Evolutionary conservation across 2,888 invertebrate genomes (phyloP), one percentile per base, ranked within the genome.

Genomic region (Tupiocoris notatus): DNA sequence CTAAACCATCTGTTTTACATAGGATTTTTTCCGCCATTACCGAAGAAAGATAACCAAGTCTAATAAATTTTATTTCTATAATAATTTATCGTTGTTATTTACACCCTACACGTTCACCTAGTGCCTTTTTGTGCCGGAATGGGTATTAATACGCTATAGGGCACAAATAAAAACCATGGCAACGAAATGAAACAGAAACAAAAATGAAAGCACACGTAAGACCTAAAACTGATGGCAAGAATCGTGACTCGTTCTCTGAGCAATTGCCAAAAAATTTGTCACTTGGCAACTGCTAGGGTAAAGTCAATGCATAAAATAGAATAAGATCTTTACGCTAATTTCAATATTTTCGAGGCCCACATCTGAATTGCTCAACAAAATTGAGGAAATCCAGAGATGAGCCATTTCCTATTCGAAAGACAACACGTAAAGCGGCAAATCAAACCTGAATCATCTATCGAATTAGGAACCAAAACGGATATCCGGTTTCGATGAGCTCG

Each of bases 281-380:
- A n/a, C n/a, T n/a, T n/a, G n/a, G n/a, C n/a, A n/a, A n/a, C n/a
- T n/a, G n/a, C n/a, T n/a, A n/a, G n/a, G n/a, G n/a, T n/a, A n/a
- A n/a, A n/a, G n/a, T n/a, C n/a, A n/a, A n/a, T n/a, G n/a, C n/a
- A n/a, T n/a, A n/a, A n/a, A n/a, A n/a, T n/a, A n/a, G n/a, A n/a
- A n/a, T n/a, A n/a, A n/a, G n/a, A n/a, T n/a, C n/a, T n/a, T n/a
- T n/a, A n/a, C n/a, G n/a, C n/a, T n/a, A n/a, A n/a, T n/a, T n/a
- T n/a, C n/a, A n/a, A n/a, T n/a, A 56, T 66, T 61, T 68, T 71
- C 22, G 18, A 76, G 75, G 70, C 77, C 58, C 78, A 79, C 79
- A 67, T 80, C 80, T 80, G 80, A 64, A 78, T 73, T 70, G 62
- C 80, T 80, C 80, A 80, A 80, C 79, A 9, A 6, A 65, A 77